These are phyloP conservation scores for Lepidocyrtoides sp. DNA, from an alignment of 2,888 invertebrate genomes.

Conservation along the genomic window DNA sequence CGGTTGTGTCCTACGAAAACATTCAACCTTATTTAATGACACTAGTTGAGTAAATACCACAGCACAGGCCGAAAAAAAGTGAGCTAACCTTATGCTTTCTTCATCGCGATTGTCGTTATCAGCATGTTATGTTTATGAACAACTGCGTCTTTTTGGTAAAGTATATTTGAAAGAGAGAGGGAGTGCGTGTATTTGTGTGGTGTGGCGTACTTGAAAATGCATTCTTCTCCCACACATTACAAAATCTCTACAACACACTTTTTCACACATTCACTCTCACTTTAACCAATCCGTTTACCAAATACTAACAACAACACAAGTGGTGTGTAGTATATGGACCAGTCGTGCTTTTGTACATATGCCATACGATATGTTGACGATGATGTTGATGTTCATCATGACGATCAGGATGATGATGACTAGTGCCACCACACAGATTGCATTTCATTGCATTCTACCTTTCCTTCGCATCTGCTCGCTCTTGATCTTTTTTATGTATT, in stretches of 20 bases:
- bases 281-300: slow-evolving; percentile 67
- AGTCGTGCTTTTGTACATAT: not conserved
- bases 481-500: slow-evolving; percentile 59
- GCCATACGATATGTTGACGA: not conserved
- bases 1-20: slow-evolving; percentile 56
- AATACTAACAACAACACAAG: slow-evolving; percentile 35
- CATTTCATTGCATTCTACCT: slow-evolving; percentile 68
- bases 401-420: slow-evolving; percentile 27
- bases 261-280: slow-evolving; percentile 74
- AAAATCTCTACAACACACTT: slow-evolving; percentile 65
- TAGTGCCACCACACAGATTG: slow-evolving; percentile 59
- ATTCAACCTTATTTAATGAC: slow-evolving; percentile 63
- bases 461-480: slow-evolving; percentile 59
- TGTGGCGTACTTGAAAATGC: slow-evolving; percentile 74
- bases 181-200: slow-evolving; percentile 32
- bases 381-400: slow-evolving; percentile 28
- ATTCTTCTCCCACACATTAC: slow-evolving; percentile 60
- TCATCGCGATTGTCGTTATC: slow-evolving; percentile 18
- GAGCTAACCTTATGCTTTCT: slow-evolving; percentile 60
- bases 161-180: not conserved
- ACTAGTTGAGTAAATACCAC: slow-evolving; percentile 35
- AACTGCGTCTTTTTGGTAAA: slow-evolving; percentile 12
- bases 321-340: not conserved
- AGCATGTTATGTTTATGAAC: slow-evolving; percentile 51
- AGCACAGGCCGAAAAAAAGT: not conserved